Percentiles rank a stretch among this genome's conserved stretches.
Evolutionary conservation across 1,140 invertebrate genomes (phyloP).

Genomic region (Augochlora pura): DNA sequence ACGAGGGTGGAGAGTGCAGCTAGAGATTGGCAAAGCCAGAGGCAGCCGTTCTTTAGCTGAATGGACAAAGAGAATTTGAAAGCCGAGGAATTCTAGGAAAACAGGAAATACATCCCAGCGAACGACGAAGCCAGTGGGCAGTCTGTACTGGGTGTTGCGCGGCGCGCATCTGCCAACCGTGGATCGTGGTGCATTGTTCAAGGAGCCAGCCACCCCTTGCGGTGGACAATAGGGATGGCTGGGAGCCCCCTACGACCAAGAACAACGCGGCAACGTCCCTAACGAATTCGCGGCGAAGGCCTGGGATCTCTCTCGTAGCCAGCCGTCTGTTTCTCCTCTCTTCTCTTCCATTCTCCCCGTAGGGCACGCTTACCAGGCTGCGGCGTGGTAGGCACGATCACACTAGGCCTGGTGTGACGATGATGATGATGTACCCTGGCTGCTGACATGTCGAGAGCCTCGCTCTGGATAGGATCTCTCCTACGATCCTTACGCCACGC

Average conservation of each 20-base stretch:
- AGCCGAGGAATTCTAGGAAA: no score
- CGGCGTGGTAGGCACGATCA: conserved; percentile 76
- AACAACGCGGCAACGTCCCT: conserved; percentile 16
- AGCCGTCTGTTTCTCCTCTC: no score
- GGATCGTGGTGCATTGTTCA: conserved; percentile 53
- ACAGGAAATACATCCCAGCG: no score
- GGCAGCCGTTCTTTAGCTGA: no score
- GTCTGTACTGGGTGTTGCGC: neutral
- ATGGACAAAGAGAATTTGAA: no score
- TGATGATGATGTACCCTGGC: conserved; percentile 65
- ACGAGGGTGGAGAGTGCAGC: no score
- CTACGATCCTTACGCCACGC: conserved; percentile 78
- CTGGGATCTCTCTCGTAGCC: no score
- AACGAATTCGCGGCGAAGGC: conserved; percentile 18
- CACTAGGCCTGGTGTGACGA: conserved; percentile 75
- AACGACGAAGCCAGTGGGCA: no score
- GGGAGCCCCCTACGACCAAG: conserved; percentile 21
- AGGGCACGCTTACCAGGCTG: conserved; percentile 68
- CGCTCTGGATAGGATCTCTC: conserved; percentile 78
- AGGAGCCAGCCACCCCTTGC: conserved; percentile 35
- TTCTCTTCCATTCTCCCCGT: no score
- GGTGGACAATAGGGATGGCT: conserved; percentile 37
- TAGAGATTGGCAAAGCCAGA: no score
- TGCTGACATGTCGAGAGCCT: conserved; percentile 78
- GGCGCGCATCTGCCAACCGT: conserved; percentile 51